Evolutionary conservation across 1,140 invertebrate species (phyloP).

Genomic region (Drosophila pectinifera): DNA sequence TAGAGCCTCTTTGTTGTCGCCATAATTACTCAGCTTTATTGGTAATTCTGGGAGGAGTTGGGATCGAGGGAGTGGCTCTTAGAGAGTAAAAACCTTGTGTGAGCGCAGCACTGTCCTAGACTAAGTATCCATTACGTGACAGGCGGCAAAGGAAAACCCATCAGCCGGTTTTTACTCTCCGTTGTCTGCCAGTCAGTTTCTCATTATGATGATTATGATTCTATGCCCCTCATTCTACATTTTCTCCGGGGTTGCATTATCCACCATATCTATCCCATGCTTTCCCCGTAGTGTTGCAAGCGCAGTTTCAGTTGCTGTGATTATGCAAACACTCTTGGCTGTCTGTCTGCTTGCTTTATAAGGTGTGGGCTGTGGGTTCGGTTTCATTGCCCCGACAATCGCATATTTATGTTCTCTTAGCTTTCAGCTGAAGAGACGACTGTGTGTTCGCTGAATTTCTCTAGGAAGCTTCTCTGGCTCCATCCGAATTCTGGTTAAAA

Average conservation of each 20-base stretch:
- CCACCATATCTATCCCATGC: slow-evolving; percentile 17
- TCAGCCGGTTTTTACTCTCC: not conserved
- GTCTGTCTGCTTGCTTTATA: slow-evolving; percentile 17
- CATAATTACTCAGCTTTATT: slow-evolving; percentile 53
- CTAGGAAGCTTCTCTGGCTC: slow-evolving; percentile 28
- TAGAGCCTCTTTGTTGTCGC: slow-evolving; percentile 20
- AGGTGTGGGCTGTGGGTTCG: slow-evolving; percentile 17
- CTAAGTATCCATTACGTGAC: slow-evolving; percentile 30
- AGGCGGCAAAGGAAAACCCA: slow-evolving; percentile 9
- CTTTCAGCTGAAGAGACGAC: slow-evolving; percentile 8
- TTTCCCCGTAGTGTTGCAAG: slow-evolving; percentile 32
- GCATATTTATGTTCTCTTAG: slow-evolving; percentile 10
- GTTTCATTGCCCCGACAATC: slow-evolving; percentile 8
- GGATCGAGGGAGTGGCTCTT: slow-evolving; percentile 29
- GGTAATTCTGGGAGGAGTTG: slow-evolving; percentile 19
- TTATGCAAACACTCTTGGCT: slow-evolving; percentile 43
- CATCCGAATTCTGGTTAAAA: slow-evolving; percentile 31
- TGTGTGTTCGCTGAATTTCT: slow-evolving; percentile 8
- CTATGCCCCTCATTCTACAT: not conserved
- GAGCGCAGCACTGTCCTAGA: slow-evolving; percentile 7
- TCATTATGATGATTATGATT: slow-evolving; percentile 51
- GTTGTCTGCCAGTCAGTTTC: slow-evolving; percentile 33
- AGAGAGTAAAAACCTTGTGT: not conserved
- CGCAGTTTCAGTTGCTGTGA: slow-evolving; percentile 23
- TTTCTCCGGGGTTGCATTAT: slow-evolving; percentile 25